These are phyloP conservation scores for Orientallactaga sibirica DNA, from an alignment of 2,797 vertebrate genomes.

Conservation along the genomic window DNA sequence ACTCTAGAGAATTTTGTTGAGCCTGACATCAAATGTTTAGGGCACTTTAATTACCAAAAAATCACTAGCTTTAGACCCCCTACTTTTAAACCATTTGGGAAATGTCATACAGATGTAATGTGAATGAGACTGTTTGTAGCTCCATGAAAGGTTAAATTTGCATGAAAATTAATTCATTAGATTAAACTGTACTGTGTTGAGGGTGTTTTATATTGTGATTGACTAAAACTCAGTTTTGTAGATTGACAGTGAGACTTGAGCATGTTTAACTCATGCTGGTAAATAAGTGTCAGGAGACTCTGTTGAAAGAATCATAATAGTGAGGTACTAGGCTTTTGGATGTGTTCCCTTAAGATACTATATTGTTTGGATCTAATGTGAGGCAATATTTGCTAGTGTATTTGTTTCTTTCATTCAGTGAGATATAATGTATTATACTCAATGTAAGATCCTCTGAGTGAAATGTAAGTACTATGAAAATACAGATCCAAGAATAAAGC, in stretches of 20 bases:
- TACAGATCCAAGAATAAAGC: neutral
- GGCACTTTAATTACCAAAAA: conserved; percentile 59
- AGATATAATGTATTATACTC: neutral
- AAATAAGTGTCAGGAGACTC: conserved; percentile 55
- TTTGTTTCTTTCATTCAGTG: neutral
- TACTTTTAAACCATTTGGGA: conserved; percentile 67
- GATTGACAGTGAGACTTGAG: conserved; percentile 8
- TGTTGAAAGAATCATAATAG: conserved; percentile 31
- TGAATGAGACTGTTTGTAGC: conserved; percentile 31
- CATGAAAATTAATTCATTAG: conserved; percentile 74
- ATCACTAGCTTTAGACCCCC: neutral
- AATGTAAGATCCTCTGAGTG: neutral
- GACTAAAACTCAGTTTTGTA: conserved; percentile 38
- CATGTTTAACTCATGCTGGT: conserved; percentile 25
- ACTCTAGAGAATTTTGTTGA: conserved; percentile 31
- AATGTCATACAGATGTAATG: conserved; percentile 57
- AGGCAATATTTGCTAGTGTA: neutral
- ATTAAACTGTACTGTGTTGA: conserved; percentile 25
- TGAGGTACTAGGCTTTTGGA: neutral
- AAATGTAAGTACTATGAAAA: conserved; percentile 25
- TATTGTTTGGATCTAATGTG: neutral
- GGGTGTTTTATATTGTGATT: conserved; percentile 43
- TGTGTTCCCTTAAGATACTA: neutral
- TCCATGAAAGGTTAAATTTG: conserved; percentile 73
- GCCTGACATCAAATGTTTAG: neutral